Percentiles rank a stretch among this genome's conserved stretches.
phyloP scores from a whole-genome alignment of 2,797 vertebrate species.

The Tinamus major region DNA sequence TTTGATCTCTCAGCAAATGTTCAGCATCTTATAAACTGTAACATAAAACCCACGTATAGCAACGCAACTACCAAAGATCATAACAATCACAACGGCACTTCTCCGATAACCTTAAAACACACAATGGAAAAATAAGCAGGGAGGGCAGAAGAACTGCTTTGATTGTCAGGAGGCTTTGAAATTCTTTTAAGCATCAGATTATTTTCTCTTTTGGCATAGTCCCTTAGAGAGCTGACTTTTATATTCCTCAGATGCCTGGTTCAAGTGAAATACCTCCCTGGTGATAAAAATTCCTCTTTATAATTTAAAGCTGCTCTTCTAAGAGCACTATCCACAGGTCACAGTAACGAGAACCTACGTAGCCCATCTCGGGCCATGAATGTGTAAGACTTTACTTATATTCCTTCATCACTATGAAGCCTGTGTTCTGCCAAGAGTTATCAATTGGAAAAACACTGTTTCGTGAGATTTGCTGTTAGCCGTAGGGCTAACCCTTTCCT shows the following conservation, averaged over 20 bases:
- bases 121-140: neutral
- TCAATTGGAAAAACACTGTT: slow-evolving; percentile 47
- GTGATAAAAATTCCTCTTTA: slow-evolving; percentile 29
- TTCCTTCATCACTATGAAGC: slow-evolving; percentile 9
- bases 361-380: slow-evolving; percentile 24
- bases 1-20: slow-evolving; percentile 63
- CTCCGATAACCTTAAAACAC: slow-evolving; percentile 32
- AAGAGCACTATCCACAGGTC: neutral
- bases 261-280: slow-evolving; percentile 25
- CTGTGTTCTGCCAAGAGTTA: slow-evolving; percentile 10
- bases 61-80: slow-evolving; percentile 16
- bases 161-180: neutral
- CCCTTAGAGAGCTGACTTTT: slow-evolving; percentile 33
- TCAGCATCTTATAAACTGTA: slow-evolving; percentile 55
- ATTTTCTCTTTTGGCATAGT: slow-evolving; percentile 38
- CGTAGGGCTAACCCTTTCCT: neutral
- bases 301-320: slow-evolving; percentile 40
- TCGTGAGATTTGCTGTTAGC: neutral
- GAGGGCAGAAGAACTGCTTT: neutral
- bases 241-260: neutral
- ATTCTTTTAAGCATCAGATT: slow-evolving; percentile 33
- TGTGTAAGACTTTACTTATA: slow-evolving; percentile 16
- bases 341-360: slow-evolving; percentile 17
- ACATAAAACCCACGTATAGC: slow-evolving; percentile 47
- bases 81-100: slow-evolving; percentile 30